phyloP scores from a whole-genome alignment of 23 tunicate species.

The Clavelina lepadiformis region DNA sequence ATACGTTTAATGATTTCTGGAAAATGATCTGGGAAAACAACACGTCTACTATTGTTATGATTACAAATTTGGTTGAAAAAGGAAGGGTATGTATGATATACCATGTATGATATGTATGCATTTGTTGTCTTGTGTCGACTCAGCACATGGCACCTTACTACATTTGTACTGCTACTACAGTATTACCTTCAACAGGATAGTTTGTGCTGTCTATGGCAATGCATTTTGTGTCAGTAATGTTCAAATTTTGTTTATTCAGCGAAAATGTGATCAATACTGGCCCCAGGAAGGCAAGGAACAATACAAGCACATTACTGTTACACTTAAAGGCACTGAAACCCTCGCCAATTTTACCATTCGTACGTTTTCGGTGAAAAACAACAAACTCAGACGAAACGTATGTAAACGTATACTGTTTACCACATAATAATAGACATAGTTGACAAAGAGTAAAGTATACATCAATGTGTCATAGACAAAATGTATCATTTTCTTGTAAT shows the following conservation, averaged over 20 bases:
- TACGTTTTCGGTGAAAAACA: conserved; percentile 55
- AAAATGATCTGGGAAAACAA: conserved; percentile 57
- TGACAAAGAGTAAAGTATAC: background rate
- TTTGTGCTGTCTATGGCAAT: no score
- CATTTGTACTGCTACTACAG: no score
- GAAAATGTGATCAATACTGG: conserved; percentile 94
- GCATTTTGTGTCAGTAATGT: no score
- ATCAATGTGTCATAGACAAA: no score
- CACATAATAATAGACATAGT: background rate
- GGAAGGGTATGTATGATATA: conserved; percentile 52
- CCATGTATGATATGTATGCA: no score
- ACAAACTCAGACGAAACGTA: conserved; percentile 50
- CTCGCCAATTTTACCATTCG: conserved; percentile 80
- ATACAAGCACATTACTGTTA: conserved; percentile 72
- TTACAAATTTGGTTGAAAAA: conserved; percentile 82
- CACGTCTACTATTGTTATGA: conserved; percentile 53
- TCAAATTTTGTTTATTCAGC: no score
- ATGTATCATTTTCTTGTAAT: background rate
- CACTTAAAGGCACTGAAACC: conserved; percentile 47
- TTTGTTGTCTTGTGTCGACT: no score
- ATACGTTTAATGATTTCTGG: conserved; percentile 42
- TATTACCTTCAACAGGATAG: no score
- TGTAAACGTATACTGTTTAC: conserved; percentile 4
- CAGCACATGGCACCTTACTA: no score
- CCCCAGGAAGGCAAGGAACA: conserved; percentile 88